These are phyloP conservation scores for Volucella bombylans DNA, from an alignment of 2,888 invertebrate genomes.

Conservation along the genomic window DNA sequence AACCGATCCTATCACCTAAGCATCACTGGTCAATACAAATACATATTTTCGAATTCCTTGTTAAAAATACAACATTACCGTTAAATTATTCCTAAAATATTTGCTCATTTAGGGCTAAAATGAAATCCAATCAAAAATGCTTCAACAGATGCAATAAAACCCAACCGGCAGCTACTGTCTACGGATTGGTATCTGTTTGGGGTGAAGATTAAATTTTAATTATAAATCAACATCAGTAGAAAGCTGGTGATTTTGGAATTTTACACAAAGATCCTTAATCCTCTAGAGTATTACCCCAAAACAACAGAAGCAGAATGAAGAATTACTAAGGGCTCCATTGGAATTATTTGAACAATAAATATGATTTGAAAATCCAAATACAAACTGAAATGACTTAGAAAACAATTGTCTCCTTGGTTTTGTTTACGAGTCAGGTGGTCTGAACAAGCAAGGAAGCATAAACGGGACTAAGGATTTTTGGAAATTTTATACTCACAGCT, in stretches of 20 bases:
- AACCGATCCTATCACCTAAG: too few species aligned
- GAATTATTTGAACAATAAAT: background rate
- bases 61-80: too few species aligned
- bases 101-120: too few species aligned
- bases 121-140: too few species aligned
- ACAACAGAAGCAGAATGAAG: slow-evolving; percentile 8
- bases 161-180: too few species aligned
- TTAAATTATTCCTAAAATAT: too few species aligned
- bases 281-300: background rate
- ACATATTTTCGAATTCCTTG: too few species aligned
- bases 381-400: background rate
- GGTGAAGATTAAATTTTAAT: background rate
- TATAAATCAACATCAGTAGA: slow-evolving; percentile 6
- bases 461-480: background rate
- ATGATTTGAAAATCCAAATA: background rate
- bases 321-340: background rate
- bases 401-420: background rate
- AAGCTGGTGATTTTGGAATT: background rate
- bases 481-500: background rate
- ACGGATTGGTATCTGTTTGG: too few species aligned
- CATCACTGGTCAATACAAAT: too few species aligned
- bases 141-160: too few species aligned
- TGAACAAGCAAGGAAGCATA: background rate
- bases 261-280: background rate
- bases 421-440: background rate